Evolutionary conservation across 1,140 invertebrate genomes (phyloP), one percentile per base, ranked within the genome.

Genomic region (Ceratosolen solmsi): DNA sequence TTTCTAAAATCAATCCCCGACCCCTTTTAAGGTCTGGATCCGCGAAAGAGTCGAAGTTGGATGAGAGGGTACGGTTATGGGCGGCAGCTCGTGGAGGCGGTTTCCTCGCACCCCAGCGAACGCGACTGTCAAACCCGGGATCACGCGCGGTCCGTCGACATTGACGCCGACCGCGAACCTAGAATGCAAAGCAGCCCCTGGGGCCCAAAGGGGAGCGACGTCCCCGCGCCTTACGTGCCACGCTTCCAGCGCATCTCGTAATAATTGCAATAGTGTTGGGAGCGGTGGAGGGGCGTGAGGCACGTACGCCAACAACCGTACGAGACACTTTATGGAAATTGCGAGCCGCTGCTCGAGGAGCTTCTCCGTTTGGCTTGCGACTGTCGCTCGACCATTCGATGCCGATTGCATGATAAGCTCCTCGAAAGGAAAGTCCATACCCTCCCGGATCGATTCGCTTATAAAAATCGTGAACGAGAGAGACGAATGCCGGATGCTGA

Each of bases 141-240:
- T 54, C 51, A 54, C 51, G 51, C 20, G 51, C 51, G 51, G 3
- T 15, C 1, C 13, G 17, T 20, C 30, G 46, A 72, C 56, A 46
- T 65, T 63, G 79, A 80, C 56, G 56, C 60, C 38, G 56, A 46
- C 8, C 38, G 27, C 79, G 65, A 33, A 1, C n/a, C 9, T 27
- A 36, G 74, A 82, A 77, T 82, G 80, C 74, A 71, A 82, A 82
- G 74, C 74, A 77, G 80, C 65, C 5, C 13, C 41, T 41, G 38
- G 38, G 9, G 0, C 0, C 15, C 41, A 30, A 49, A 7, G 25
- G 25, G 54, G 36, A 13, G n/a, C 49, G 30, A 3, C 9, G 9
- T 0, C 63, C 3, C 25, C 27, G 58, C 0, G n/a, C n/a, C n/a
- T n/a, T n/a, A 27, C 7, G 17, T 41, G 41, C 38, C 17, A 2